phyloP scores from a whole-genome alignment of 2,888 invertebrate species.

The Chymomyza caudatula region DNA sequence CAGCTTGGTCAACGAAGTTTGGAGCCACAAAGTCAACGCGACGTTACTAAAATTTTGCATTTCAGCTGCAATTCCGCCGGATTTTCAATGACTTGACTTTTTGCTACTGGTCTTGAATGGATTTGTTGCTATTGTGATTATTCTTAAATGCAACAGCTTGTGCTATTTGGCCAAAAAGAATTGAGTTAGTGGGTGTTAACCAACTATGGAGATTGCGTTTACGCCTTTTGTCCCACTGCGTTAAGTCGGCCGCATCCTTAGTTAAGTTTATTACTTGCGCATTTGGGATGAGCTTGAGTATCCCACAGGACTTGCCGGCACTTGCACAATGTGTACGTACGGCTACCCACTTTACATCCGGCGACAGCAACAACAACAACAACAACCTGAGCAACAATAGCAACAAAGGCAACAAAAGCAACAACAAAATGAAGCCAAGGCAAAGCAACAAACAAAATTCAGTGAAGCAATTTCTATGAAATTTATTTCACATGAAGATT shows the following conservation, averaged over 20 bases:
- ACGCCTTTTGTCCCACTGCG: background rate
- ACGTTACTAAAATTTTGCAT: slow-evolving; percentile 33
- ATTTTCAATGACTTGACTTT: slow-evolving; percentile 60
- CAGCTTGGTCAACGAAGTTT: background rate
- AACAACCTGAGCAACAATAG: slow-evolving; percentile 19
- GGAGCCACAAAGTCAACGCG: background rate
- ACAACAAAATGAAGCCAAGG: slow-evolving; percentile 48
- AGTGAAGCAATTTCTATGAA: slow-evolving; percentile 78
- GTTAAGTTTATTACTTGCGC: slow-evolving; percentile 55
- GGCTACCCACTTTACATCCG: slow-evolving; percentile 58
- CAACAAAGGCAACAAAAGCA: slow-evolving; percentile 22
- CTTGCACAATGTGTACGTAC: slow-evolving; percentile 21
- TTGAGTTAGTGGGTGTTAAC: slow-evolving; percentile 14
- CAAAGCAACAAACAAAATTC: slow-evolving; percentile 73
- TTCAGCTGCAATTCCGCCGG: slow-evolving; percentile 58
- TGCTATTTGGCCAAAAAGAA: slow-evolving; percentile 41
- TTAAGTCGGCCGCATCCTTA: slow-evolving; percentile 18
- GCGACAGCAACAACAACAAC: slow-evolving; percentile 32
- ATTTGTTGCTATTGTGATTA: too few relatives aligned
- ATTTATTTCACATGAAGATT: slow-evolving; percentile 79
- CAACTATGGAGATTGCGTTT: slow-evolving; percentile 1
- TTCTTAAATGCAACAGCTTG: slow-evolving; percentile 59
- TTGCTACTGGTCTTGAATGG: slow-evolving; percentile 40
- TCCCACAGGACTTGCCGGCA: slow-evolving; percentile 60
- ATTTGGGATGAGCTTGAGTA: slow-evolving; percentile 1